A percentile compares a stretch with the other conserved stretches of the same genome.
phyloP scores from a whole-genome alignment of 2,797 vertebrate genomes.

The Peromyscus eremicus region DNA sequence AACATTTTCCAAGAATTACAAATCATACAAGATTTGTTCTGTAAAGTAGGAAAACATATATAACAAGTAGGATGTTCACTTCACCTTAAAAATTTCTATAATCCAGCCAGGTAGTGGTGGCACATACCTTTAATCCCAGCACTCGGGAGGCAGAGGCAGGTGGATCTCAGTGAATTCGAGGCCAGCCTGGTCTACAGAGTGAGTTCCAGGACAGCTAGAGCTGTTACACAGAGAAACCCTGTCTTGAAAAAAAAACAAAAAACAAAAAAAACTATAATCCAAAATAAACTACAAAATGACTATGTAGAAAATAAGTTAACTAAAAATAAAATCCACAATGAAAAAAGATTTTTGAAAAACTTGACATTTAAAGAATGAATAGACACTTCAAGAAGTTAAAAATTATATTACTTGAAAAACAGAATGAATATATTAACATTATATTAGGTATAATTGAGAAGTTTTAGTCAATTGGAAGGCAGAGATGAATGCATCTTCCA shows the following conservation, averaged over 20 bases:
- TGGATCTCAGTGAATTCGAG: too few species aligned
- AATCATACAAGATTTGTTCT: slow-evolving; percentile 14
- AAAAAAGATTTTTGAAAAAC: slow-evolving; percentile 57
- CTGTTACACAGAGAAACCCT: too few species aligned
- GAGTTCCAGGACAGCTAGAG: too few species aligned
- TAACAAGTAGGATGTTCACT: not conserved
- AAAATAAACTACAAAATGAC: slow-evolving; percentile 61
- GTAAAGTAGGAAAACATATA: not conserved
- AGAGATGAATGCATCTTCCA: slow-evolving; percentile 30
- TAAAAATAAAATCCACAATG: slow-evolving; percentile 12
- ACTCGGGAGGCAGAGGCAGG: too few species aligned
- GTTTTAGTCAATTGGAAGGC: slow-evolving; percentile 55
- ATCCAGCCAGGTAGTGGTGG: not conserved
- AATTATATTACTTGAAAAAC: slow-evolving; percentile 41
- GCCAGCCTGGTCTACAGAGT: too few species aligned
- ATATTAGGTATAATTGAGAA: slow-evolving; percentile 8
- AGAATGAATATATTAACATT: slow-evolving; percentile 16
- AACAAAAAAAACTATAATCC: not conserved
- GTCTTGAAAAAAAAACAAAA: too few species aligned
- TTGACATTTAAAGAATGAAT: slow-evolving; percentile 50
- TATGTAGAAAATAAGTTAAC: slow-evolving; percentile 44
- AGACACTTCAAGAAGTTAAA: slow-evolving; percentile 44
- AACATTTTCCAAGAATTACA: slow-evolving; percentile 62
- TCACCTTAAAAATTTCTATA: not conserved
- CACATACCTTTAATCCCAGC: too few species aligned